phyloP scores from a whole-genome alignment of 1,140 invertebrate species.

The Lasioglossum baleicum region DNA sequence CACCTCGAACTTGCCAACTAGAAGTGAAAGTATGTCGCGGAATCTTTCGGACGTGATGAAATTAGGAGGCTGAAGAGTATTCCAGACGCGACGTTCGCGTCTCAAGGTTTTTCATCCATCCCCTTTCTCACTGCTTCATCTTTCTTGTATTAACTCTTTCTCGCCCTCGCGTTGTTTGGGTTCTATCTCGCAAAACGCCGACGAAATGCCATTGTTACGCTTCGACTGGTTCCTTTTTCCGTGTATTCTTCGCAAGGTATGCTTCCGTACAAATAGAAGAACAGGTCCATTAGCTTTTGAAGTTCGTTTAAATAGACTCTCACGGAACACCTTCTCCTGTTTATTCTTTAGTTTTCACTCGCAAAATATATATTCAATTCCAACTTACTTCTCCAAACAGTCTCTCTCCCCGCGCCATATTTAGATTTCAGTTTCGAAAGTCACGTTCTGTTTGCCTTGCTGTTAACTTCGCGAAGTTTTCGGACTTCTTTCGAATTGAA shows the following conservation, averaged over 20 bases:
- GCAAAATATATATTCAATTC: no score
- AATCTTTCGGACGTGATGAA: conserved; percentile 53
- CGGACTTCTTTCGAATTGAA: no score
- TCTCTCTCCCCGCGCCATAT: no score
- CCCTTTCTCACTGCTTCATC: conserved; percentile 41
- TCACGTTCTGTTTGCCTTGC: no score
- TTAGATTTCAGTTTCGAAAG: no score
- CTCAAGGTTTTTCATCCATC: conserved; percentile 27
- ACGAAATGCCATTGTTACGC: conserved; percentile 48
- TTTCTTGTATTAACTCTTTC: conserved; percentile 24
- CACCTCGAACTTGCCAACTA: conserved; percentile 15
- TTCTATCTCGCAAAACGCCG: conserved; percentile 26
- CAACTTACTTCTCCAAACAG: no score
- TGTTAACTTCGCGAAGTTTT: no score
- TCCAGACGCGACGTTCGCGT: conserved; percentile 28
- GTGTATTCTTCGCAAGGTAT: conserved; percentile 3
- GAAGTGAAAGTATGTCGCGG: conserved; percentile 42
- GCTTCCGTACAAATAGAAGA: conserved; percentile 2
- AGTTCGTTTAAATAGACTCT: not conserved
- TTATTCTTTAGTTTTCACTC: no score
- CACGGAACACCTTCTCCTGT: no score
- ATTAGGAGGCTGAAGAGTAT: conserved; percentile 52
- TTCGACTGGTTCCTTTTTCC: not conserved
- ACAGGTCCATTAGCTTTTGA: conserved; percentile 4
- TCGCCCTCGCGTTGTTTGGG: conserved; percentile 16